Evolutionary conservation across 2,797 vertebrate genomes (phyloP).

Genomic region (Mareca penelope): DNA sequence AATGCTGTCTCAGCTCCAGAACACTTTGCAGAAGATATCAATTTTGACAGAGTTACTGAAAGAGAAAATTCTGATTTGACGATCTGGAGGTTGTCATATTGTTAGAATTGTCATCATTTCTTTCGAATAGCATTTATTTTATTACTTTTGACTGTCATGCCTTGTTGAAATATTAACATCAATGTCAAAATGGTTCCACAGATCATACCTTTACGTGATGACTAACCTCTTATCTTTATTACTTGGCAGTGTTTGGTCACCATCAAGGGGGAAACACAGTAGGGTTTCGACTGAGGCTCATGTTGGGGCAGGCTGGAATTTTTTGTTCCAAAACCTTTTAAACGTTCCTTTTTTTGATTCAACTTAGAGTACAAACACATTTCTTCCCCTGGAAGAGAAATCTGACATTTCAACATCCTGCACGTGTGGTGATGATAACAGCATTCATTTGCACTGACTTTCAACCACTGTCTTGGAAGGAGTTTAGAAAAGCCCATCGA

Average conservation of each 20-base stretch:
- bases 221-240: neutral
- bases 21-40: neutral
- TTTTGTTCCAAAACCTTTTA: constrained; percentile 7
- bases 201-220: neutral
- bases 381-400: constrained; percentile 25
- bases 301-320: neutral
- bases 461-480: constrained; percentile 22
- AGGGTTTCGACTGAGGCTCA: neutral
- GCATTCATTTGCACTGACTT: neutral
- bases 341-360: neutral
- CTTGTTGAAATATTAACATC: neutral
- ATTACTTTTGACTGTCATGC: neutral
- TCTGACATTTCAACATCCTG: neutral
- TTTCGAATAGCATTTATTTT: neutral
- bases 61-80: neutral
- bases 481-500: neutral
- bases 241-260: neutral
- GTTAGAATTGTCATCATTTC: neutral
- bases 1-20: neutral
- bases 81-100: neutral
- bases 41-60: neutral
- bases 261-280: neutral
- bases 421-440: neutral
- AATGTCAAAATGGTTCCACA: neutral
- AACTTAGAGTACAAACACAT: constrained; percentile 23